phyloP scores from a whole-genome alignment of 2,888 invertebrate genomes.

The Hydrotaea cyrtoneurina region DNA sequence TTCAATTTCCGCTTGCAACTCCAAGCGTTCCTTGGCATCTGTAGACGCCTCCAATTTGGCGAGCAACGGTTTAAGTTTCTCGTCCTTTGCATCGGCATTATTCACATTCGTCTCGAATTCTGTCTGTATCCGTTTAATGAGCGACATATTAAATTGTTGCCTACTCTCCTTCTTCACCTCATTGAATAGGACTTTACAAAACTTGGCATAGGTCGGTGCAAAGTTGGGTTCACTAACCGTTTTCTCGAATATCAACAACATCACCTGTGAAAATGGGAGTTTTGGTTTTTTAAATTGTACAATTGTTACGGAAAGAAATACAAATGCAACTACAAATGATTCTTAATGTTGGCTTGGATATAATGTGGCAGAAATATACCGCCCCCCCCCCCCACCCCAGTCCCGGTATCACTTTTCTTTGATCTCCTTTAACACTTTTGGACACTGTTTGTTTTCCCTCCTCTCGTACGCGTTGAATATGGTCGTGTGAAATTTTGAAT shows the following conservation, averaged over 20 bases:
- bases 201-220: conserved; percentile 78
- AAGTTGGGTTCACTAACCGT: conserved; percentile 79
- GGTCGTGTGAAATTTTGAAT: no score
- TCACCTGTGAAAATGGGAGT: conserved; percentile 71
- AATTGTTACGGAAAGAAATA: background rate
- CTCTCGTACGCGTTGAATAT: no score
- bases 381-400: no score
- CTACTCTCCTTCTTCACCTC: conserved; percentile 76
- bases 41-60: conserved; percentile 72
- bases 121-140: conserved; percentile 76
- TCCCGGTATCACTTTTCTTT: no score
- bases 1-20: conserved; percentile 77
- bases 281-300: background rate
- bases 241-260: conserved; percentile 79
- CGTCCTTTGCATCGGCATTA: conserved; percentile 77
- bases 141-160: conserved; percentile 72
- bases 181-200: conserved; percentile 78
- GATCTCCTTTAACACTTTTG: no score
- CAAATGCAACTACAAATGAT: background rate
- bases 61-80: conserved; percentile 75
- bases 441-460: no score
- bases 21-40: conserved; percentile 74
- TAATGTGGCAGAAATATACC: background rate
- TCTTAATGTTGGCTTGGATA: background rate
- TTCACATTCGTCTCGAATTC: conserved; percentile 79